Percentiles rank a stretch among this genome's conserved stretches.
Conservation (phyloP, 2,113 vertebrate genomes). For the Dipodomys merriami region DNA sequence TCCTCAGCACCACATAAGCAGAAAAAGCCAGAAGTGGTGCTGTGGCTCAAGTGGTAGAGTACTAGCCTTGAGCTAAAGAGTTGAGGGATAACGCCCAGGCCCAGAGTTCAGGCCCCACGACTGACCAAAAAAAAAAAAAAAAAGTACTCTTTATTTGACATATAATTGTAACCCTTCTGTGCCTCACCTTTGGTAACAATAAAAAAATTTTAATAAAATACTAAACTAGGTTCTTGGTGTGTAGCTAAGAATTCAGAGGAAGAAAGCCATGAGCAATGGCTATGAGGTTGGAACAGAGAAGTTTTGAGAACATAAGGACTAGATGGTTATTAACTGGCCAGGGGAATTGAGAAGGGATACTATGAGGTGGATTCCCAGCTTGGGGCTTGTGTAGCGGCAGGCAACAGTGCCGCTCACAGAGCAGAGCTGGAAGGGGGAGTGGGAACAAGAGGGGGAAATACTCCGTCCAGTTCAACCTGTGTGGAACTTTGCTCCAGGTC, state of each 20-base stretch:
- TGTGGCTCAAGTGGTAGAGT: too few relatives aligned
- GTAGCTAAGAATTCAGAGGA: background rate
- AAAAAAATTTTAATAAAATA: background rate
- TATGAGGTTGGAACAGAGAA: background rate
- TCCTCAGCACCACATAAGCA: too few relatives aligned
- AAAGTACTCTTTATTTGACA: too few relatives aligned
- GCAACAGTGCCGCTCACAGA: background rate
- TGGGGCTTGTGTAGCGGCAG: background rate
- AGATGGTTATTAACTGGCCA: too few relatives aligned
- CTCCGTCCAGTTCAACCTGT: background rate
- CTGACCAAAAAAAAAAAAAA: too few relatives aligned
- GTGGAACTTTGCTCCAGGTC: background rate
- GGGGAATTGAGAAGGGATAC: background rate
- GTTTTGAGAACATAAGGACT: background rate
- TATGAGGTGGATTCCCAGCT: too few relatives aligned
- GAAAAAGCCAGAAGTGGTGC: too few relatives aligned
- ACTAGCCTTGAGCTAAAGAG: too few relatives aligned
- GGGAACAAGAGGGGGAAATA: background rate
- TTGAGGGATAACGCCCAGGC: too few relatives aligned
- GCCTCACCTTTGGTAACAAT: background rate
- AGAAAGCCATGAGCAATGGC: background rate
- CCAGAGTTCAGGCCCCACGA: too few relatives aligned
- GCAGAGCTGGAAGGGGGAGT: background rate
- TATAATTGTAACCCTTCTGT: too few relatives aligned
- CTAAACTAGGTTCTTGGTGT: background rate